phyloP scores from a whole-genome alignment of 2,888 invertebrate species.

The Zygogramma bicolorata region DNA sequence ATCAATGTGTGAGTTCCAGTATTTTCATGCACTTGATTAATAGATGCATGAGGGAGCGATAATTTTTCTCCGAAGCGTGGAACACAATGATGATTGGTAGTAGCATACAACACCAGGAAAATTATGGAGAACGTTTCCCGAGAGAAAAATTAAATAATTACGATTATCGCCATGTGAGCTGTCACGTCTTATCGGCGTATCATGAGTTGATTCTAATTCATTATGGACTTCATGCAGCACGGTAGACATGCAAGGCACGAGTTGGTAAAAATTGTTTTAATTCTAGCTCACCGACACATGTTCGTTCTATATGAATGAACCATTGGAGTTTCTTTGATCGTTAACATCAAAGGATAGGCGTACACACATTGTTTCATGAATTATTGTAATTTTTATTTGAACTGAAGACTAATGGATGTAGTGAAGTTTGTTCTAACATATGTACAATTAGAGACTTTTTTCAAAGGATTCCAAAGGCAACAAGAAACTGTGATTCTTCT shows the following conservation, averaged over 20 bases:
- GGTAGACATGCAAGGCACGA: not conserved
- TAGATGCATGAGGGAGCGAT: no score
- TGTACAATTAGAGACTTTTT: no score
- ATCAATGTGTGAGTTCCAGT: no score
- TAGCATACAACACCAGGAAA: not conserved
- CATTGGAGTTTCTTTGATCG: not conserved
- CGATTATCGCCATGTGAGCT: not conserved
- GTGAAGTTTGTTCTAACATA: no score
- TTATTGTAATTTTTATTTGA: no score
- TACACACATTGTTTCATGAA: not conserved
- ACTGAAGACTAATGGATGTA: no score
- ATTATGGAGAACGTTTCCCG: not conserved
- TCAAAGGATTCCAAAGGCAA: no score
- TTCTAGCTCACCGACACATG: not conserved
- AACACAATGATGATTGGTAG: no score
- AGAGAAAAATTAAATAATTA: not conserved
- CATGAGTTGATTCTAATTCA: constrained; percentile 8
- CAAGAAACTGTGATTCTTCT: no score
- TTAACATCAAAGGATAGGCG: not conserved
- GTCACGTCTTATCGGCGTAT: not conserved
- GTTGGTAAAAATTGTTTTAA: not conserved
- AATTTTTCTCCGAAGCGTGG: no score
- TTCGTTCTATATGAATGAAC: not conserved
- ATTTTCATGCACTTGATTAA: no score
- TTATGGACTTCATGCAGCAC: not conserved